Conservation (phyloP, 2,113 vertebrate species). For the Corythoichthys intestinalis region DNA sequence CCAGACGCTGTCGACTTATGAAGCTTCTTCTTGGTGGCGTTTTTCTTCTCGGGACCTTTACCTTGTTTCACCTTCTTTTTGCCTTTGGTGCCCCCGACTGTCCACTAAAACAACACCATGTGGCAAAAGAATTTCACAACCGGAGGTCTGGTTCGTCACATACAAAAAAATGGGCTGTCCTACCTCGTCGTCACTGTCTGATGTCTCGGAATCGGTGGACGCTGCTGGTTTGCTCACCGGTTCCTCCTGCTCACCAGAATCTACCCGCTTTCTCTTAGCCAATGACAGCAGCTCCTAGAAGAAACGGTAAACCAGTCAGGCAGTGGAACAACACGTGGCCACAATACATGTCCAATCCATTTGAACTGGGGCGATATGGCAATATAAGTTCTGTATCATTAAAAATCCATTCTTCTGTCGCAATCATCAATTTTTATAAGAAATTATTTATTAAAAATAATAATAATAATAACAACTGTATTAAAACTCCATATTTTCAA, state of each 20-base stretch:
- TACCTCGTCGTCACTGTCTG: slow-evolving; percentile 96
- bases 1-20: slow-evolving; percentile 91
- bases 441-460: no score
- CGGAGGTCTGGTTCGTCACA: neutral
- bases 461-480: no score
- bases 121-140: neutral
- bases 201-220: slow-evolving; percentile 94
- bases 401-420: no score
- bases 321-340: no score
- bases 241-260: slow-evolving; percentile 92
- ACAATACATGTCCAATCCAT: no score
- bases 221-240: slow-evolving; percentile 90
- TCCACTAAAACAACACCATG: slow-evolving; percentile 78
- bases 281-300: slow-evolving; percentile 88
- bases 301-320: neutral
- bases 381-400: no score
- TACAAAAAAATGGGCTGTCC: neutral
- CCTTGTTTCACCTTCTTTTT: slow-evolving; percentile 92
- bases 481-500: no score
- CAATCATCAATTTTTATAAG: no score
- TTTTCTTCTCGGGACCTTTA: slow-evolving; percentile 90
- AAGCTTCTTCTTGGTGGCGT: slow-evolving; percentile 82
- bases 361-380: no score
- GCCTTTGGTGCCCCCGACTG: slow-evolving; percentile 93
- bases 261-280: slow-evolving; percentile 93